These are phyloP conservation scores for Leptopilina clavipes DNA, from an alignment of 1,140 invertebrate species.

Conservation along the genomic window DNA sequence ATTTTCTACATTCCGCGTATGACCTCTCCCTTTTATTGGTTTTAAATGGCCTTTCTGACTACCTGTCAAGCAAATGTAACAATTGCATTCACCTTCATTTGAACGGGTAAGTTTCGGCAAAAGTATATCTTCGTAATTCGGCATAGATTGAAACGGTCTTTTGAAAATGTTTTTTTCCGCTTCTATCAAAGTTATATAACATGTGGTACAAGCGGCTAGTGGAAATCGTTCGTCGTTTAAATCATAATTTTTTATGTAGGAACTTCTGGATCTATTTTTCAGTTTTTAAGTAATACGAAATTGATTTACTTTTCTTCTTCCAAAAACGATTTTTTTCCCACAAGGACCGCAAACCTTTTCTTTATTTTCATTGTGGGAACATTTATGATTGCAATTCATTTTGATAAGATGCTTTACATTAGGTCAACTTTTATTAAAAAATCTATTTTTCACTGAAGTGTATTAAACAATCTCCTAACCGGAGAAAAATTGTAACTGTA, in stretches of 20 bases:
- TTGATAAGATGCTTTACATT: too few species aligned
- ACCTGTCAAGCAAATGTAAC: not conserved
- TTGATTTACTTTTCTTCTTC: too few species aligned
- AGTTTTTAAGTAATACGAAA: too few species aligned
- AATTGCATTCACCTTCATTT: not conserved
- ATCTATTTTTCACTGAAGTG: too few species aligned
- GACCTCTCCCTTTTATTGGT: not conserved
- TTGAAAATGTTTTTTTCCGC: conserved; percentile 31
- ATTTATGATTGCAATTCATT: too few species aligned
- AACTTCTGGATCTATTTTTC: too few species aligned
- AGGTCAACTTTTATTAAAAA: too few species aligned
- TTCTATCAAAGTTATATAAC: not conserved
- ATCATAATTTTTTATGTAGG: not conserved
- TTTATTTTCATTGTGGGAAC: too few species aligned
- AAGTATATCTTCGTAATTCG: conserved; percentile 22
- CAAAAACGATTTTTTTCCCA: too few species aligned
- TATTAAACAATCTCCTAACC: too few species aligned
- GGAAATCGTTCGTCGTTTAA: conserved; percentile 21
- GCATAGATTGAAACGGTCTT: conserved; percentile 7
- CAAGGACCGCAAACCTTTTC: too few species aligned
- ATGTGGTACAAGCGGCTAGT: not conserved
- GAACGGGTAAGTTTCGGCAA: conserved; percentile 11
- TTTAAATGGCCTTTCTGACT: not conserved
- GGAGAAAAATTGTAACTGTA: too few species aligned
- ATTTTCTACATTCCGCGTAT: not conserved